Percentiles rank a stretch among this genome's conserved stretches.
phyloP scores from a whole-genome alignment of 2,888 invertebrate species.

The Drosophila barbarae region DNA sequence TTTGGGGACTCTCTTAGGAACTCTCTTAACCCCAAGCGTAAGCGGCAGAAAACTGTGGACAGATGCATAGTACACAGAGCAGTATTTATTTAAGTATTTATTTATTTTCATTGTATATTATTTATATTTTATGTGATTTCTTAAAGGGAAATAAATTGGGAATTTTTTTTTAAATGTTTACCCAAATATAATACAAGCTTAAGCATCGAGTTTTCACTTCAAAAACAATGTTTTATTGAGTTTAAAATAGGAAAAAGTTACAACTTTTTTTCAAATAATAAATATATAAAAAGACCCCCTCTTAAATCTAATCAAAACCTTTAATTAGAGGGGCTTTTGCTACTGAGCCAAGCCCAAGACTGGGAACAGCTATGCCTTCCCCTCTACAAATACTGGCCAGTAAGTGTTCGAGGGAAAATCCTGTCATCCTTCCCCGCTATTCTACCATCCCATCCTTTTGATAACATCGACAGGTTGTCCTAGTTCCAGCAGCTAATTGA shows the following conservation, averaged over 20 bases:
- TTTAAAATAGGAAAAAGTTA: background rate
- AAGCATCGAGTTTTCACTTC: background rate
- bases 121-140: background rate
- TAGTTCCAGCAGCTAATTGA: slow-evolving; percentile 1
- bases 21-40: slow-evolving; percentile 24
- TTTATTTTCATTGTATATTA: background rate
- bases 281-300: too few species aligned
- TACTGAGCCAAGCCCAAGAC: background rate
- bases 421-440: background rate
- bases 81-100: background rate
- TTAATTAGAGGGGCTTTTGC: background rate
- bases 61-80: background rate
- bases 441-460: background rate
- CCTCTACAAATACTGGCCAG: background rate
- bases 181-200: background rate
- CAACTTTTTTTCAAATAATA: too few species aligned
- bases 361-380: background rate
- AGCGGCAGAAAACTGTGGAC: background rate
- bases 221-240: background rate
- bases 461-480: slow-evolving; percentile 11
- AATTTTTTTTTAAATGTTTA: background rate
- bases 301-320: too few species aligned
- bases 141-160: background rate
- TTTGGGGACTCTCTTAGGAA: slow-evolving; percentile 21
- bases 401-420: background rate